Evolutionary conservation across 1,140 invertebrate species (phyloP).

Genomic region (Acromyrmex heyeri): DNA sequence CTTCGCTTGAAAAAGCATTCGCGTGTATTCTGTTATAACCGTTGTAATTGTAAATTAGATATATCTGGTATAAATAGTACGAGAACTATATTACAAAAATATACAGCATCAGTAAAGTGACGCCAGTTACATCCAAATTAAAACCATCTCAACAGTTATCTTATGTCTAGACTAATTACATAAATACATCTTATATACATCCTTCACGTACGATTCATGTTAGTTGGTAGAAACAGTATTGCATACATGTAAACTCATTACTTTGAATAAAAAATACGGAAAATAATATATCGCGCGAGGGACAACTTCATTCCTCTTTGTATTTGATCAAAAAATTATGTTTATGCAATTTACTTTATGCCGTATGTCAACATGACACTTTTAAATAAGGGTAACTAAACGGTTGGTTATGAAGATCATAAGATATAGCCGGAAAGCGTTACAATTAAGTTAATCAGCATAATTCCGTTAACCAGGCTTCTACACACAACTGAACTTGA

Average conservation of each 20-base stretch:
- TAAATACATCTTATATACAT: constrained; percentile 86
- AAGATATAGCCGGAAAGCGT: constrained; percentile 80
- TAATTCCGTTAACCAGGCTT: constrained; percentile 77
- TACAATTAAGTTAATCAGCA: constrained; percentile 84
- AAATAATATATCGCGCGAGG: constrained; percentile 42
- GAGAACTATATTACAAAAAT: constrained; percentile 82
- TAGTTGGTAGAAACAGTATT: constrained; percentile 66
- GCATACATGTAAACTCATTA: constrained; percentile 51
- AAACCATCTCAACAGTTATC: constrained; percentile 37
- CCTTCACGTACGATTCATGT: constrained; percentile 58
- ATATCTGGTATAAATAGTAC: constrained; percentile 79
- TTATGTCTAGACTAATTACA: constrained; percentile 84
- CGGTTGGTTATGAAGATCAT: constrained; percentile 78
- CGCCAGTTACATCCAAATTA: constrained; percentile 56
- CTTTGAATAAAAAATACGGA: constrained; percentile 45
- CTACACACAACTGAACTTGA: constrained; percentile 93
- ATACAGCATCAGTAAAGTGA: constrained; percentile 74
- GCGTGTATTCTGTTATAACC: constrained; percentile 47
- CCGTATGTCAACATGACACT: constrained; percentile 31
- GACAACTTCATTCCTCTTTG: constrained; percentile 13
- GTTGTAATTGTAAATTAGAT: constrained; percentile 56
- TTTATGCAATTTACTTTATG: constrained; percentile 46
- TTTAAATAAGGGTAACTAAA: constrained; percentile 58
- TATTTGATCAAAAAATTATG: constrained; percentile 4
- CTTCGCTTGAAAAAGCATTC: constrained; percentile 23